phyloP scores from a whole-genome alignment of 2,888 invertebrate species.

The Trichacis sp. region DNA sequence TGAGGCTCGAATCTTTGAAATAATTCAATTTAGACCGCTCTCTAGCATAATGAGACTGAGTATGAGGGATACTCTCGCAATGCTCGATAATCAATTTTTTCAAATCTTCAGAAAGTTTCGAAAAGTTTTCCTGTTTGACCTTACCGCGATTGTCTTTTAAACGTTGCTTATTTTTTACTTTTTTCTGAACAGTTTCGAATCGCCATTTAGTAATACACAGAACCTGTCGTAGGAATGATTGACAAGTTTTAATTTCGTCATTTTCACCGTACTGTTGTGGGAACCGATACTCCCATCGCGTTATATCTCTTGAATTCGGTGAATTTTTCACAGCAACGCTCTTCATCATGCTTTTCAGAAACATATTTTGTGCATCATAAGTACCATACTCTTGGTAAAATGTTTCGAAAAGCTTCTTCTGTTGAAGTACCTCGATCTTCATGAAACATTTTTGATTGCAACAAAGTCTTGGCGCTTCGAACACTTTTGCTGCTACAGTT shows the following conservation, averaged over 20 bases:
- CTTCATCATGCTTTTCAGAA: too few species aligned
- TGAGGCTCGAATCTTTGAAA: not conserved
- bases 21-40: not conserved
- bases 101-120: not conserved
- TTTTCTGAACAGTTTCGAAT: not conserved
- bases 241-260: not conserved
- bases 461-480: not conserved
- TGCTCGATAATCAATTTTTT: not conserved
- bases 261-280: not conserved
- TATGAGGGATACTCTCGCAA: not conserved
- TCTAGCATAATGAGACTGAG: not conserved
- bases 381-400: not conserved
- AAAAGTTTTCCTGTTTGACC: too few species aligned
- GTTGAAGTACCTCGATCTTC: not conserved
- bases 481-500: constrained; percentile 5
- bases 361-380: not conserved
- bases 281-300: too few species aligned
- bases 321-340: too few species aligned
- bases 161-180: not conserved
- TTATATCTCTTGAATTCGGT: too few species aligned
- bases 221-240: not conserved
- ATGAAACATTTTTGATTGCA: not conserved
- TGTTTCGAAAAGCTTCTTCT: not conserved
- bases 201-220: not conserved
- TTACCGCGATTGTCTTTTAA: not conserved